Conservation (phyloP, 2,113 vertebrate genomes). For the Atractosteus spatula region DNA sequence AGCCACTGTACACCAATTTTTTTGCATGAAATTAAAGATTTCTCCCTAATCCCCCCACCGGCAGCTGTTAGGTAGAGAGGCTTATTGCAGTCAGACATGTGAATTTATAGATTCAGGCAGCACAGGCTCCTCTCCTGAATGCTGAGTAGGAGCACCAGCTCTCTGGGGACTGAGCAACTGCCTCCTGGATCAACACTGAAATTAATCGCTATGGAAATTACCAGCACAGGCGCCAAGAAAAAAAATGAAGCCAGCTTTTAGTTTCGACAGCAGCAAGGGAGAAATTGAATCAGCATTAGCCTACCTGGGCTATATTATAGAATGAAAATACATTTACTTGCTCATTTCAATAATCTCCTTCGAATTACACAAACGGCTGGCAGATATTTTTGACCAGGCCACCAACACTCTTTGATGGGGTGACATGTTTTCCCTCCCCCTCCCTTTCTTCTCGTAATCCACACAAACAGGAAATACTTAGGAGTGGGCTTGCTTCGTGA, state of each 20-base stretch:
- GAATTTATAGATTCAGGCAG: slow-evolving; percentile 23
- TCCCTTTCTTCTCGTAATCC: neutral
- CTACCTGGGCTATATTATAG: neutral
- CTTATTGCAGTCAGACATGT: slow-evolving; percentile 22
- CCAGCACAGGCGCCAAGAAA: slow-evolving; percentile 11
- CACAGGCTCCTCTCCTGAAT: slow-evolving; percentile 20
- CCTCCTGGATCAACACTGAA: slow-evolving; percentile 19
- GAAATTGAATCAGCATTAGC: neutral
- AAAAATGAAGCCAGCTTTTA: slow-evolving; percentile 7
- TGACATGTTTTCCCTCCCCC: neutral
- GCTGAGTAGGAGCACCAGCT: slow-evolving; percentile 16
- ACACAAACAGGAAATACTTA: neutral
- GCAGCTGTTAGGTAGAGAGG: slow-evolving; percentile 23
- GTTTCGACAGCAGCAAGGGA: neutral
- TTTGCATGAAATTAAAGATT: slow-evolving; percentile 24
- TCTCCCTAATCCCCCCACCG: slow-evolving; percentile 17
- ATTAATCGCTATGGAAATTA: slow-evolving; percentile 27
- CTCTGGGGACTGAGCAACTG: slow-evolving; percentile 17
- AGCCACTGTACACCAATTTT: slow-evolving; percentile 12
- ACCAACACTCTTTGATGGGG: neutral
- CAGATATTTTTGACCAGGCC: neutral
- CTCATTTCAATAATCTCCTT: slow-evolving; percentile 4
- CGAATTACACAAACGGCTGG: slow-evolving; percentile 3
- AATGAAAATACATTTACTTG: neutral
- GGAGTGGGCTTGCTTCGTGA: neutral